phyloP scores from a whole-genome alignment of 2,888 invertebrate species.

The Habroteleia sp. region DNA sequence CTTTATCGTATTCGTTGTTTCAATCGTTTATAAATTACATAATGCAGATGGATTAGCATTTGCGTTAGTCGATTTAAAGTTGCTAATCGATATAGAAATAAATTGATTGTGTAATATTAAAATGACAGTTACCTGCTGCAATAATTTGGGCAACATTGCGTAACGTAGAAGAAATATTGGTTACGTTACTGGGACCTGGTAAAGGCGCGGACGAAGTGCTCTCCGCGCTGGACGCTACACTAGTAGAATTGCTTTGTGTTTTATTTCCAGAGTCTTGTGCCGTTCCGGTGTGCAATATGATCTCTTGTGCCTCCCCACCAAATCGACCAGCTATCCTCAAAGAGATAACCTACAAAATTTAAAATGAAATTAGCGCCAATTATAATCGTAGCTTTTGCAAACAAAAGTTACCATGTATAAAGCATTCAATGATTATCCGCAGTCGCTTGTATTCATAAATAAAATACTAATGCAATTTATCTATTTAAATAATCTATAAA shows the following conservation, averaged over 20 bases:
- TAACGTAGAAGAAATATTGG: constrained; percentile 76
- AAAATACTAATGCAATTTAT: constrained; percentile 1
- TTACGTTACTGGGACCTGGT: constrained; percentile 78
- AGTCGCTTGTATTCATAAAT: no score
- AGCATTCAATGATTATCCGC: no score
- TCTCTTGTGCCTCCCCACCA: constrained; percentile 87
- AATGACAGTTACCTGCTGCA: constrained; percentile 72
- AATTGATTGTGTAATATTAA: no score
- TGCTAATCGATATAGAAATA: no score
- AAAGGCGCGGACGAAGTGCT: constrained; percentile 73
- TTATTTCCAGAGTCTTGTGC: constrained; percentile 78
- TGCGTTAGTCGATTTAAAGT: no score
- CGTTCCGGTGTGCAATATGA: constrained; percentile 84
- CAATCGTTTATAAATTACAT: no score
- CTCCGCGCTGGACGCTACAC: constrained; percentile 71
- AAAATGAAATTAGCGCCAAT: neutral
- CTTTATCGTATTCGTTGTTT: no score
- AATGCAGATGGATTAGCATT: no score
- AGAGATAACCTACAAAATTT: constrained; percentile 82
- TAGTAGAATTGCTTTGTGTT: constrained; percentile 73
- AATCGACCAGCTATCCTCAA: constrained; percentile 85
- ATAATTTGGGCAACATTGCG: constrained; percentile 79
- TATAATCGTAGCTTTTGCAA: no score
- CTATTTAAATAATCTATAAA: constrained; percentile 2
- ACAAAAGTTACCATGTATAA: no score